A percentile compares a stretch with the other conserved stretches of the same genome.
These are phyloP conservation scores for Caenorhabditis doughertyi DNA, from an alignment of 2,888 invertebrate species.

Conservation along the genomic window DNA sequence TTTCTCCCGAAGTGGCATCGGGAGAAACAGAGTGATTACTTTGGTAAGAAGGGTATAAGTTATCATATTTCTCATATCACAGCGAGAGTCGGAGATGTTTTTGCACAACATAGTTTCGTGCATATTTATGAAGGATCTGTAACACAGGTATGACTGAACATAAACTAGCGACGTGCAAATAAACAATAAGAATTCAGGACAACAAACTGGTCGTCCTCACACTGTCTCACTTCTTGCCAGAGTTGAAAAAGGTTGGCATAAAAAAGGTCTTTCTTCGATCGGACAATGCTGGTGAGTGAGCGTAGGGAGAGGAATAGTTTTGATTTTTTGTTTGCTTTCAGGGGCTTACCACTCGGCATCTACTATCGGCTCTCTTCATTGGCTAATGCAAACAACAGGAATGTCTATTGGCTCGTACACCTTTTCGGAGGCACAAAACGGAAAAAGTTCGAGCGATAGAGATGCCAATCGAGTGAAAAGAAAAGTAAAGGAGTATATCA, in stretches of 20 bases:
- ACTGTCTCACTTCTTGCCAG: not conserved
- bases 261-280: too few relatives aligned
- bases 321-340: not conserved
- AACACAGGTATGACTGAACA: too few relatives aligned
- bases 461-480: constrained; percentile 17
- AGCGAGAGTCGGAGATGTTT: not conserved
- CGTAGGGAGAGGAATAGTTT: too few relatives aligned
- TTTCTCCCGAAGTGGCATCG: not conserved
- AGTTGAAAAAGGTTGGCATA: not conserved
- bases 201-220: not conserved
- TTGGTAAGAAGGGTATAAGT: not conserved
- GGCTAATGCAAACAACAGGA: constrained; percentile 5
- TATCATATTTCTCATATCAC: constrained; percentile 4
- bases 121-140: too few relatives aligned
- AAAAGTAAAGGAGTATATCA: not conserved
- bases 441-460: constrained; percentile 19
- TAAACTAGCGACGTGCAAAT: too few relatives aligned
- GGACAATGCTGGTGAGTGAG: constrained; percentile 1
- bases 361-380: not conserved
- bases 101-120: too few relatives aligned
- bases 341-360: constrained; percentile 20
- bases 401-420: too few relatives aligned
- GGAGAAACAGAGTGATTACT: constrained; percentile 1
- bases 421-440: too few relatives aligned
- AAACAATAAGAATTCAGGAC: not conserved